These are phyloP conservation scores for Drosophila paulistorum DNA, from an alignment of 1,140 invertebrate species.

Conservation along the genomic window DNA sequence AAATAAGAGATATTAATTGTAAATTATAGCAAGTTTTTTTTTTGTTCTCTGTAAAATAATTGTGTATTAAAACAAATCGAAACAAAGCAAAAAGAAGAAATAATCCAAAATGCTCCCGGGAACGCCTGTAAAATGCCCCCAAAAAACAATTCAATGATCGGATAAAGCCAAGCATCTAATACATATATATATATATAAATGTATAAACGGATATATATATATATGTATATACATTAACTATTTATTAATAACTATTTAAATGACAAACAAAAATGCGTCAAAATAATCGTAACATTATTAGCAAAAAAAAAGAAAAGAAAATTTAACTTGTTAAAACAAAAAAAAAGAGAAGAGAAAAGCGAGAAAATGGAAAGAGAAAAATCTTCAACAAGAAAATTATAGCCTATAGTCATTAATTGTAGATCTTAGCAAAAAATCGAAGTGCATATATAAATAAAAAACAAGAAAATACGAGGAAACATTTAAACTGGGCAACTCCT, in stretches of 20 bases:
- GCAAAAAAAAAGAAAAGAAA: constrained; percentile 34
- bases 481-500: neutral
- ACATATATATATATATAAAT: constrained; percentile 28
- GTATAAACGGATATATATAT: constrained; percentile 22
- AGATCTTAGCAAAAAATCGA: constrained; percentile 77
- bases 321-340: constrained; percentile 47
- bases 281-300: constrained; percentile 70
- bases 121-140: constrained; percentile 59
- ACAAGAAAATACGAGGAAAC: neutral
- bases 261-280: constrained; percentile 48
- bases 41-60: constrained; percentile 57
- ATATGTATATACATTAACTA: constrained; percentile 51
- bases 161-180: constrained; percentile 34
- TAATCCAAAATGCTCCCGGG: constrained; percentile 67
- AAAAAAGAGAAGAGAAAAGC: constrained; percentile 13
- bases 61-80: constrained; percentile 70
- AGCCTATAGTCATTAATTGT: constrained; percentile 79
- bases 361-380: neutral
- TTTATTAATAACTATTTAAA: constrained; percentile 77
- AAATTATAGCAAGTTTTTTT: constrained; percentile 37
- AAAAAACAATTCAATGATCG: constrained; percentile 39
- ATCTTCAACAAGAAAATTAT: constrained; percentile 65
- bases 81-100: constrained; percentile 24
- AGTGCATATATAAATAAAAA: constrained; percentile 64
- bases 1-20: constrained; percentile 28